phyloP scores from a whole-genome alignment of 2,797 vertebrate genomes.

The Percopsis omiscomaycus region DNA sequence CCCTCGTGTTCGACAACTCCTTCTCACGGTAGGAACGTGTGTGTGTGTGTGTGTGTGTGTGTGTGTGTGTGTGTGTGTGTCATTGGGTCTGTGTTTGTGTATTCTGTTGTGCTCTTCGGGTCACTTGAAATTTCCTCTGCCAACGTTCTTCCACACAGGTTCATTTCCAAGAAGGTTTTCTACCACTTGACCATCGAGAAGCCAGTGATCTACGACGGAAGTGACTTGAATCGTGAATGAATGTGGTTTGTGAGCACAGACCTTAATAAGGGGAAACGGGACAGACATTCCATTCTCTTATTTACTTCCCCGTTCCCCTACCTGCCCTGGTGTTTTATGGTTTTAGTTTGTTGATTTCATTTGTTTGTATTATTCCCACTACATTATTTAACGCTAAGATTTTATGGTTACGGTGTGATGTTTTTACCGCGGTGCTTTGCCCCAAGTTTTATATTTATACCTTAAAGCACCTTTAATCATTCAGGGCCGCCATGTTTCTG shows the following conservation, averaged over 20 bases:
- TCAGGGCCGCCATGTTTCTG: too few relatives aligned
- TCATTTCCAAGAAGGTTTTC: constrained; percentile 93
- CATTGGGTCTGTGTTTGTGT: not conserved
- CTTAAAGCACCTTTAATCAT: too few relatives aligned
- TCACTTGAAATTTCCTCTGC: constrained; percentile 21
- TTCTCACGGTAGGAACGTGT: constrained; percentile 85
- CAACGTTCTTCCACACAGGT: constrained; percentile 72
- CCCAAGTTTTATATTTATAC: too few relatives aligned
- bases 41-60: too few relatives aligned
- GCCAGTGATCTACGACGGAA: constrained; percentile 93
- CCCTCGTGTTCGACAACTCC: constrained; percentile 94
- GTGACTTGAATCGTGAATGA: constrained; percentile 72
- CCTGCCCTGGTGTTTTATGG: constrained; percentile 35
- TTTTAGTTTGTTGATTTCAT: constrained; percentile 7
- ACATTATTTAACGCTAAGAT: constrained; percentile 29
- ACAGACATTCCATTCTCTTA: constrained; percentile 9
- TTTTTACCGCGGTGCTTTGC: constrained; percentile 17
- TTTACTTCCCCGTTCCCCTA: constrained; percentile 7
- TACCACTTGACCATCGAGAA: constrained; percentile 90
- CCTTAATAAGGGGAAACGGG: constrained; percentile 2
- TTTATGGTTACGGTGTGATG: constrained; percentile 19
- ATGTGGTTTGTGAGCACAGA: too few relatives aligned
- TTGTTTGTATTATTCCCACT: constrained; percentile 1
- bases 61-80: not conserved
- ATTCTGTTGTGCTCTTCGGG: not conserved